Evolutionary conservation across 2,888 invertebrate genomes (phyloP).

Genomic region (Autographa gamma): DNA sequence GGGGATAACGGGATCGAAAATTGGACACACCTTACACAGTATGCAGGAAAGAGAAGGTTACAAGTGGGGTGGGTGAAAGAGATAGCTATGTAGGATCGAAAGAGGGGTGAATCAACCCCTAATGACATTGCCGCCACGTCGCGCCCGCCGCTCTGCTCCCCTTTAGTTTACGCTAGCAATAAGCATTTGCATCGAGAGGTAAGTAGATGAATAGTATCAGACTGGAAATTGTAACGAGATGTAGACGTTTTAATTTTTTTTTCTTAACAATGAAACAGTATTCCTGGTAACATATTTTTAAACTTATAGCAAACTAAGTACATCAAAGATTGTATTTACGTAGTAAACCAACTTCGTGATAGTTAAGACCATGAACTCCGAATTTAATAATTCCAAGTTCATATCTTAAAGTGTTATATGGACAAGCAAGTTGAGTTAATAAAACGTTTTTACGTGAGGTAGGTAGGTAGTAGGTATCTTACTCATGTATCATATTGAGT

Average conservation of each 20-base stretch:
- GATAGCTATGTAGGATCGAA: conserved; percentile 75
- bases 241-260: background rate
- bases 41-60: conserved; percentile 72
- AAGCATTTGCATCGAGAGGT: conserved; percentile 31
- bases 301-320: no score
- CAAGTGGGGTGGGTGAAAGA: conserved; percentile 79
- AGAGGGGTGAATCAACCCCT: conserved; percentile 86
- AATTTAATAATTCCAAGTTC: conserved; percentile 82
- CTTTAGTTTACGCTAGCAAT: conserved; percentile 56
- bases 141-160: conserved; percentile 49
- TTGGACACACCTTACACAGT: conserved; percentile 52
- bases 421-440: conserved; percentile 7
- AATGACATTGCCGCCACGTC: conserved; percentile 75
- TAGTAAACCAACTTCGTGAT: conserved; percentile 65
- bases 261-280: no score
- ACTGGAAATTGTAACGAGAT: background rate
- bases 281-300: no score
- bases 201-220: conserved; percentile 12
- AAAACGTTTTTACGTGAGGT: conserved; percentile 1
- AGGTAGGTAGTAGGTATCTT: background rate
- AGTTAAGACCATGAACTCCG: conserved; percentile 83
- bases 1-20: conserved; percentile 51
- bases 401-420: conserved; percentile 44
- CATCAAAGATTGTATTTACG: no score
- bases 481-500: background rate